Base-by-base conservation (phyloP, 2,113 vertebrate genomes). In the Hippocampus guttulatus region DNA sequence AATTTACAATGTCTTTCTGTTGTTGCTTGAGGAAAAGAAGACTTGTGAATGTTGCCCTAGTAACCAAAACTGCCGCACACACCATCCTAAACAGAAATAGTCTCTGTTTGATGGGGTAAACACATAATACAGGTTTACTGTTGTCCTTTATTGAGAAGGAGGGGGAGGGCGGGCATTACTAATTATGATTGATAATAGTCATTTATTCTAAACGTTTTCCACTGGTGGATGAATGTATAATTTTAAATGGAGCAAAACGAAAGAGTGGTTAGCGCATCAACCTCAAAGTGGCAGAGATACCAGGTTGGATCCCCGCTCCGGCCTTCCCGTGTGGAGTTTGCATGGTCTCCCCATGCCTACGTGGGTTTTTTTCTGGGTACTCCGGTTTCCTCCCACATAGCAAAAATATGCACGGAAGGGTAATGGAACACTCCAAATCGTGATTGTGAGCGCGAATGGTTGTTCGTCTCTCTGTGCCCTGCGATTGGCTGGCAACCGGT, bases 71-170 rank as follows among this genome's bases (percentile, higher is more conserved):
- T 15, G 18, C n/a, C 14, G 43, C 18, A 15, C 64, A 18, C n/a
- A 47, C 43, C 64, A 18, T 47, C 15, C 43, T 18, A 27, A 65
- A 65, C 43, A 65, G 15, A 47, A 65, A 65, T 25, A 27, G 43
- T 65, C 23, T 49, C 25, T 47, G 64, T 15, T 64, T 65, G 33
- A 65, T n/a, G 23, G 64, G 27, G 23, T 47, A 65, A 65, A 47
- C 43, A 65, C 15, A n/a, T 21, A 8, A 8, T 38, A 61, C 14
- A 61, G 27, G 3, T 4, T 64, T 27, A 18, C 16, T 25, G n/a
- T 16, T 16, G 7, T 65, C n/a, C 41, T 65, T 65, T 3, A 47
- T 27, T 23, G 41, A 65, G n/a, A 27, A 9, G 12, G n/a, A 7
- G 6, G n/a, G 21, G 21, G 20, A 7, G 20, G 3, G n/a, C 7